Evolutionary conservation across 2,888 invertebrate genomes (phyloP).

Genomic region (Drosophila eohydei): DNA sequence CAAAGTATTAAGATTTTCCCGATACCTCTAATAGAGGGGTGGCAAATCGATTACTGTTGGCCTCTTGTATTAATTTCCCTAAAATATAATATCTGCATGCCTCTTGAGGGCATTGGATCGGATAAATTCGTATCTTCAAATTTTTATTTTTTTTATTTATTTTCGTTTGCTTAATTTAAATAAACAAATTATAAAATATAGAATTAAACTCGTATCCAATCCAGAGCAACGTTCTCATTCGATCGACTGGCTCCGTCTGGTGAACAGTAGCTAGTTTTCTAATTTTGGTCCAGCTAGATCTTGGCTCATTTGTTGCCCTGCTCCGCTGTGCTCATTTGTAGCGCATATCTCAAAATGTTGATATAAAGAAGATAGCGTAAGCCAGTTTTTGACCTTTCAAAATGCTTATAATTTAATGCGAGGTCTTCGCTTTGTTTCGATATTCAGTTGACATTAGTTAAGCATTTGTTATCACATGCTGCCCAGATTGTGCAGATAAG

Average conservation of each 20-base stretch:
- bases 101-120: no score
- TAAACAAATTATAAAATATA: not conserved
- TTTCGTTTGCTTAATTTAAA: not conserved
- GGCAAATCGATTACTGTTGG: no score
- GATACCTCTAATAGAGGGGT: no score
- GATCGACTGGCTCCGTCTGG: not conserved
- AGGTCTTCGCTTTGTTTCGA: conserved; percentile 59
- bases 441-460: conserved; percentile 47
- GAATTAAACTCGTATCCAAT: not conserved
- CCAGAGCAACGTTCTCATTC: not conserved
- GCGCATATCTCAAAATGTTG: conserved; percentile 45
- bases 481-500: conserved; percentile 63
- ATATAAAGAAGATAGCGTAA: conserved; percentile 39
- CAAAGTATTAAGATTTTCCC: no score
- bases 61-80: no score
- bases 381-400: conserved; percentile 51
- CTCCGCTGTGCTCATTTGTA: conserved; percentile 59
- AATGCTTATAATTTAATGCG: conserved; percentile 66
- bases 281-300: not conserved
- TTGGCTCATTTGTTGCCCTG: conserved; percentile 1
- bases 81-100: no score
- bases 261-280: conserved; percentile 47
- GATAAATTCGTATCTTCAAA: no score
- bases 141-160: no score
- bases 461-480: conserved; percentile 68